These are phyloP conservation scores for Drosophila pseudotalamancana DNA, from an alignment of 2,888 invertebrate genomes.

Conservation along the genomic window DNA sequence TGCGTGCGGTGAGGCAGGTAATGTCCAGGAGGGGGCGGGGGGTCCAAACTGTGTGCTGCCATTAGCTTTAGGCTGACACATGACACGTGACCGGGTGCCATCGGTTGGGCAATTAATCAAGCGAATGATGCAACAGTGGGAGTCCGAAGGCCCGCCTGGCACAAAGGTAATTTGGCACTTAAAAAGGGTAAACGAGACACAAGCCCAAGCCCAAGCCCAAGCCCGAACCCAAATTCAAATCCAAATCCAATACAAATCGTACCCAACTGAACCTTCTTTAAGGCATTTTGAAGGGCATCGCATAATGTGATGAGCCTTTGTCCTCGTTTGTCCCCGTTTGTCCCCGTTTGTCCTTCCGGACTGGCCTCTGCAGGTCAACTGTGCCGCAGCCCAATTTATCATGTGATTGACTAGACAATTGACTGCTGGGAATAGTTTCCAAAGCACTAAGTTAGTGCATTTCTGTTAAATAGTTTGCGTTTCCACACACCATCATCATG, in stretches of 20 bases:
- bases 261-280: constrained; percentile 62
- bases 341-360: constrained; percentile 19
- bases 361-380: constrained; percentile 23
- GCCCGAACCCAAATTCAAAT: neutral
- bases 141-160: constrained; percentile 5
- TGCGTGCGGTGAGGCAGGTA: neutral
- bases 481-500: constrained; percentile 17
- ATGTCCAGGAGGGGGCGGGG: too few species aligned
- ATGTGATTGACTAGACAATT: constrained; percentile 76
- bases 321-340: constrained; percentile 25
- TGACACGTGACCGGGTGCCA: constrained; percentile 51
- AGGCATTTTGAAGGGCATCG: constrained; percentile 46
- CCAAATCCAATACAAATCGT: constrained; percentile 10
- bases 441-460: constrained; percentile 11
- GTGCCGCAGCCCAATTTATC: constrained; percentile 62
- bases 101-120: constrained; percentile 67
- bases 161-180: constrained; percentile 72
- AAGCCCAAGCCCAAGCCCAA: neutral
- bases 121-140: constrained; percentile 59
- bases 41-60: too few species aligned
- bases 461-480: neutral
- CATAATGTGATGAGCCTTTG: constrained; percentile 62
- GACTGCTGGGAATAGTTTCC: constrained; percentile 40
- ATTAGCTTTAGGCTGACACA: constrained; percentile 41
- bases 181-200: constrained; percentile 65